Conservation (phyloP, 2,888 invertebrate species). For the Leptopilina drosophilae region DNA sequence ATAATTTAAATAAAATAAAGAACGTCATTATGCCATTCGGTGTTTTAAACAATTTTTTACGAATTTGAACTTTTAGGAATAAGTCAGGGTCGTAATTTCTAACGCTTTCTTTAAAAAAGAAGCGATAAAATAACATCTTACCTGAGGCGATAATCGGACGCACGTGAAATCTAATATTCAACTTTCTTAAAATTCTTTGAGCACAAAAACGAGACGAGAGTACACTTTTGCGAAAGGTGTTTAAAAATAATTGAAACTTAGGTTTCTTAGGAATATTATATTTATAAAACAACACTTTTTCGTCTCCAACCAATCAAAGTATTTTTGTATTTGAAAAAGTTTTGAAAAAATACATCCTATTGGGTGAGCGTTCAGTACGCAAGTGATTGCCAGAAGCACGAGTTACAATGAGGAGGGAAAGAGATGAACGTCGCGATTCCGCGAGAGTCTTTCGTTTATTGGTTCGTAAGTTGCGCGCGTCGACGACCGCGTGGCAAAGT, state of each 20-base stretch:
- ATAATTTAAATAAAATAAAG: not conserved
- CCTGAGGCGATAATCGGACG: conserved; percentile 10
- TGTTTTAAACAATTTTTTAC: not conserved
- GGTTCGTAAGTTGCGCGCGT: conserved; percentile 43
- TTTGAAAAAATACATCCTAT: conserved; percentile 49
- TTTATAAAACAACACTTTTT: not conserved
- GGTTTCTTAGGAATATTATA: not conserved
- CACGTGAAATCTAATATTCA: not conserved
- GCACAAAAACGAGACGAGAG: not conserved
- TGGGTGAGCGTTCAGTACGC: conserved; percentile 61
- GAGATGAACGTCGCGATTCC: conserved; percentile 46
- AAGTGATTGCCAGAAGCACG: conserved; percentile 55
- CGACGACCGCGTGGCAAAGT: conserved; percentile 45
- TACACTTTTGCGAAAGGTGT: not conserved
- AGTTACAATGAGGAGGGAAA: conserved; percentile 23
- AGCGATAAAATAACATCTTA: not conserved
- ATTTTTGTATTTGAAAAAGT: not conserved
- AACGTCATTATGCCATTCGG: not conserved
- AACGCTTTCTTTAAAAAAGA: not conserved
- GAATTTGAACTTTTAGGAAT: not conserved
- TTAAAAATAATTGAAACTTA: not conserved
- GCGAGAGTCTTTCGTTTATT: conserved; percentile 43
- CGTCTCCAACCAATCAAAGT: no score
- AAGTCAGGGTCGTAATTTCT: not conserved
- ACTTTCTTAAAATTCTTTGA: conserved; percentile 4